Evolutionary conservation across 1,140 invertebrate species (phyloP), one percentile per base, ranked within the genome.

Genomic region (Ceratosolen fusciceps): DNA sequence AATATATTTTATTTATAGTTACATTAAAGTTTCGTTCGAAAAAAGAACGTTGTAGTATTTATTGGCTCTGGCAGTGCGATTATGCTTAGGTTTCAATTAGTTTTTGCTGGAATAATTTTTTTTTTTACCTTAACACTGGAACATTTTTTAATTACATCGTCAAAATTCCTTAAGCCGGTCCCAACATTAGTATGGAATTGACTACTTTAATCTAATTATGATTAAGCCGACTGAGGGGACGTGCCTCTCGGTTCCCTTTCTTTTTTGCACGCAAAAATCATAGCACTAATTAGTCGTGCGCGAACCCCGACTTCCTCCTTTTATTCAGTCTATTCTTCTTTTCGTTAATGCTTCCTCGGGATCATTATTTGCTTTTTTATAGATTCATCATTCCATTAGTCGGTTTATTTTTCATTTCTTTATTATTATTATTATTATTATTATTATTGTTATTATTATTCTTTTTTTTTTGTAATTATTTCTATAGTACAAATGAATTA

Each of bases 191-290:
- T 47, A 54, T 54, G 74, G 39, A 70, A 71, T 77, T 77, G 70
- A 77, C 74, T 68, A 77, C 74, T 77, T 77, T 77, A 77, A 77
- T 77, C 76, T 77, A 77, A 77, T 77, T 77, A 77, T 52, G 47
- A 43, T 74, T 31, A 26, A 29, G 24, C 12, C 67, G 67, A 24
- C 37, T 39, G 52, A 54, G 21, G 52, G 21, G 52, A 54, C 39
- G 62, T 47, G 60, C 74, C 60, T 19, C n/a, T 10, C 31, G 74
- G n/a, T 39, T 29, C 31, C 8, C 5, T 67, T 72, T 74, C 21
- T 68, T 58, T 54, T 54, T 56, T 39, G 65, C 65, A 12, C 26
- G 26, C 60, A 52, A 75, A 75, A 75, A 65, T 75, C 58, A 75
- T 49, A 65, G 24, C 31, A 68, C 74, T 77, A 77, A 77, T 77